These are phyloP conservation scores for Pristiophorus japonicus DNA, from an alignment of 2,113 vertebrate species.

Conservation along the genomic window DNA sequence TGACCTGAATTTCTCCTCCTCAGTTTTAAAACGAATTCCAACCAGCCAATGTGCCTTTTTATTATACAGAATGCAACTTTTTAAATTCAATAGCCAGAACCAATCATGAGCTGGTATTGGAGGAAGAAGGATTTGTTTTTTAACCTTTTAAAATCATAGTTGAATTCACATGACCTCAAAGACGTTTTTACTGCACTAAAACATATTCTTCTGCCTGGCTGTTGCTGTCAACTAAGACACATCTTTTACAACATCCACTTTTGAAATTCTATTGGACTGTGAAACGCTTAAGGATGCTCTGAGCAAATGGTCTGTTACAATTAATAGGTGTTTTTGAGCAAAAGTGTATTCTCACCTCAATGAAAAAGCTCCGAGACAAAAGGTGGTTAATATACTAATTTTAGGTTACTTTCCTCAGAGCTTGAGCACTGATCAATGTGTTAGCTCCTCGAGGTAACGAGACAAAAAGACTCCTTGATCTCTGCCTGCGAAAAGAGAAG, in stretches of 20 bases:
- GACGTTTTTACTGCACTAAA: background rate
- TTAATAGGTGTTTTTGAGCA: background rate
- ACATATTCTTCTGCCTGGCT: background rate
- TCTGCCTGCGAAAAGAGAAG: too few species aligned
- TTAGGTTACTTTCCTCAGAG: background rate
- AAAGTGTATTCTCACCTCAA: background rate
- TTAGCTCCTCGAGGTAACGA: background rate
- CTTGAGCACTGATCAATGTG: background rate
- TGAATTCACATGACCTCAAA: background rate
- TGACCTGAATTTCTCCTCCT: too few species aligned
- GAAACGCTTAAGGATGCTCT: background rate
- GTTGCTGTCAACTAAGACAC: too few species aligned
- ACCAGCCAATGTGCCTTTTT: background rate
- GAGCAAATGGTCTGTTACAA: background rate
- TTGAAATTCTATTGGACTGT: background rate
- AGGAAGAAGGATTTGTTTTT: background rate
- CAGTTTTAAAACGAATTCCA: background rate
- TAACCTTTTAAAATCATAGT: background rate
- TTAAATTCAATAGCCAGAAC: background rate
- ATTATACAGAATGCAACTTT: background rate
- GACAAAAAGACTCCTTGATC: background rate
- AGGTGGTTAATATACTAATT: background rate
- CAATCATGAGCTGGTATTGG: background rate
- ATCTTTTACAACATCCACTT: background rate
- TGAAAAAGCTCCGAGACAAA: background rate